Percentiles rank a stretch among this genome's conserved stretches.
These are phyloP conservation scores for Acipenser transmontanus DNA, from an alignment of 2,797 vertebrate species.

Conservation along the genomic window DNA sequence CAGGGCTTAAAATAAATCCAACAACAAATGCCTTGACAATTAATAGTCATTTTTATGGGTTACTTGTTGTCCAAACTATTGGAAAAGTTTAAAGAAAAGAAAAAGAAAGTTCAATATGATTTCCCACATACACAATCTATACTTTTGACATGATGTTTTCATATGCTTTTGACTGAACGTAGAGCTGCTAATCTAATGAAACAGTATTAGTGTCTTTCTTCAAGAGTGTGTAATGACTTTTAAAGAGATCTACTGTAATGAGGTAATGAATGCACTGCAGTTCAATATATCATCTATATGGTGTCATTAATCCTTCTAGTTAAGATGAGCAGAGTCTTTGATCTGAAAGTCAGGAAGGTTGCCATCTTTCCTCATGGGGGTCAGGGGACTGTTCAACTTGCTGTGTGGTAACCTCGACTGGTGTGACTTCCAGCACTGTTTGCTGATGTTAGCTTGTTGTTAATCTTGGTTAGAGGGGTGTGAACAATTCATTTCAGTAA, in stretches of 20 bases:
- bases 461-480: not conserved
- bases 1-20: no score
- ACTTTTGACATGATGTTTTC: not conserved
- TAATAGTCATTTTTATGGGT: no score
- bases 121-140: no score
- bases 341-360: not conserved
- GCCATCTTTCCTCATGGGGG: not conserved
- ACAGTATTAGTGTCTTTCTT: not conserved
- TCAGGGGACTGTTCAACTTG: not conserved
- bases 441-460: not conserved
- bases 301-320: not conserved
- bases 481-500: no score
- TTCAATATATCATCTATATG: not conserved
- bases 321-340: not conserved
- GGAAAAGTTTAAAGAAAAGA: no score
- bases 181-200: not conserved
- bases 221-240: not conserved
- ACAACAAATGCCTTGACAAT: no score
- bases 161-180: not conserved
- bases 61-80: no score
- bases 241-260: not conserved
- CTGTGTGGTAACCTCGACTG: not conserved
- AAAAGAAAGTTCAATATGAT: no score
- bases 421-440: not conserved
- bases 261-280: not conserved